Base-by-base conservation (phyloP, 2,797 vertebrate genomes). In the Loriculus beryllinus region DNA sequence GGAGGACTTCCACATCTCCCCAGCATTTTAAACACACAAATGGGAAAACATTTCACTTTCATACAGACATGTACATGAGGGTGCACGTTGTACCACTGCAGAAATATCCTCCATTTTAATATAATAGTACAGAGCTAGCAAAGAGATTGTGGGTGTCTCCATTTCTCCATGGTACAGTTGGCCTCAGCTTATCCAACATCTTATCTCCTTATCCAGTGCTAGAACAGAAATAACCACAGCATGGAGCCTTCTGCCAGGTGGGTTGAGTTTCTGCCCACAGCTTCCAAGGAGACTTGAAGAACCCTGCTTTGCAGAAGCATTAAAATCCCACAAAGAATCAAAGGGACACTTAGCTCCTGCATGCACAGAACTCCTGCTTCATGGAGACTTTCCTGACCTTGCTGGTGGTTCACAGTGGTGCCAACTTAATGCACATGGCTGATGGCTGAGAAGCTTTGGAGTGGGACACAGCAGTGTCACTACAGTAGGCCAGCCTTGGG, bases 51-150 rank as follows among this genome's bases (percentile, higher is more conserved):
- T 48, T 86, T 62, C 40, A 7, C 7, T 28, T 20, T 13, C 72
- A 18, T 8, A 12, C 10, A 16, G 1, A 2, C 1, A 7, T 0
- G 6, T 17, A 28, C 12, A 1, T 2, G 4, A n/a, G 12, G 6
- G 7, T 14, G 18, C 19, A n/a, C 2, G 2, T 0, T 7, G 28
- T 17, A 9, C 3, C 0, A 1, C 15, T 70, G 49, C 42, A 8
- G 8, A 62, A 82, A 72, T 12, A 49, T 17, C 64, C 29, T 39
- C 7, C 7, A 0, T 17, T 79, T 47, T 12, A 29, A 18, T 25
- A 5, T 3, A 45, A 7, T 5, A 7, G 26, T 19, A 69, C 49
- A 26, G 54, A 20, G 28, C 12, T 15, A 31, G 14, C 29, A 31
- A 17, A 14, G 15, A 56, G 10, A 56, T 11, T 1, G 16, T 16